A percentile compares a stretch with the other conserved stretches of the same genome.
Evolutionary conservation across 2,888 invertebrate species (phyloP).

Genomic region (Epinotia bilunana): DNA sequence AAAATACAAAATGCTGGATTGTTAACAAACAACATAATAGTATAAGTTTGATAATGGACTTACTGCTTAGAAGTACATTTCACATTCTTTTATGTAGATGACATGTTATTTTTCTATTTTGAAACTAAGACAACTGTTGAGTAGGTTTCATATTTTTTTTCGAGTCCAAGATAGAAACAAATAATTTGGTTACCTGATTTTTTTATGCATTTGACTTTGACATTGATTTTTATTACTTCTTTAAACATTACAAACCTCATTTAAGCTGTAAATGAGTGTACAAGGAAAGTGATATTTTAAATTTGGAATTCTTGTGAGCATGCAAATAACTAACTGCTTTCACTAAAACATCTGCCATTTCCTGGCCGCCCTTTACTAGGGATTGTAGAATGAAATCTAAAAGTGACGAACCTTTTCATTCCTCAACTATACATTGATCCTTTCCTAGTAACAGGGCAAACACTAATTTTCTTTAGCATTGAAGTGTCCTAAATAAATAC

Average conservation of each 20-base stretch:
- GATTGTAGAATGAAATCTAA: too few species aligned
- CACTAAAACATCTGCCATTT: neutral
- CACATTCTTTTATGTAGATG: neutral
- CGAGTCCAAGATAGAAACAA: too few species aligned
- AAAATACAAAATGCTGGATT: neutral
- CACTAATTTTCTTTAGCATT: neutral
- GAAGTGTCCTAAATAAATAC: neutral
- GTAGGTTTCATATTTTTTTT: too few species aligned
- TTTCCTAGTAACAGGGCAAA: neutral
- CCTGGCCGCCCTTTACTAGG: too few species aligned
- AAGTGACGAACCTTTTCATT: too few species aligned
- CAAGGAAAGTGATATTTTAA: neutral
- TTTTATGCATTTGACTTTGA: constrained; percentile 4
- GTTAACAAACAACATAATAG: neutral
- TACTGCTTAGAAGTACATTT: neutral
- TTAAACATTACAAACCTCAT: neutral
- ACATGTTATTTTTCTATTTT: neutral
- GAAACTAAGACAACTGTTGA: neutral
- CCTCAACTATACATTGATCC: neutral
- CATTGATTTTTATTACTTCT: neutral
- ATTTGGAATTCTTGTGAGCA: neutral
- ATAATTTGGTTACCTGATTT: too few species aligned
- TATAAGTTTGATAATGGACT: neutral
- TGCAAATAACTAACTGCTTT: neutral
- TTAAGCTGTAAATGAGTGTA: neutral